Evolutionary conservation across 2,888 invertebrate species (phyloP).

Genomic region (Periphyllus acericola): DNA sequence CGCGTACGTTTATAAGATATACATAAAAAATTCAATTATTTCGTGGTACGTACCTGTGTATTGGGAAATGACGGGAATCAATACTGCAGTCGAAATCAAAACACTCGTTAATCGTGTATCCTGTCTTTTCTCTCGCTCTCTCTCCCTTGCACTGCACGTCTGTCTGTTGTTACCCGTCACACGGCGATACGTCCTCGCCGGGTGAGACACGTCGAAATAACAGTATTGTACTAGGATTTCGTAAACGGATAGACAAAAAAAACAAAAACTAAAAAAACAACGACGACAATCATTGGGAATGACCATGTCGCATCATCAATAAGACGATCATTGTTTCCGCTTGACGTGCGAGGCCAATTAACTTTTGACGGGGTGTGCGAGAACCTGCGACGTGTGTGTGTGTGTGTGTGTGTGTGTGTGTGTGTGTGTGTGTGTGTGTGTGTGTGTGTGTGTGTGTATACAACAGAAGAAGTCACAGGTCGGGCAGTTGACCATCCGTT

Average conservation of each 20-base stretch:
- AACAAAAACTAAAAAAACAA: conserved; percentile 6
- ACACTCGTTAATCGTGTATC: conserved; percentile 43
- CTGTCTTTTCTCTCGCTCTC: background rate
- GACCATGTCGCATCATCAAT: conserved; percentile 47
- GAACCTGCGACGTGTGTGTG: background rate
- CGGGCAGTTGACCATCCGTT: conserved; percentile 47
- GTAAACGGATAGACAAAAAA: background rate
- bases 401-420: background rate
- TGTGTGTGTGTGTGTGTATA: background rate
- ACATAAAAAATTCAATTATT: background rate
- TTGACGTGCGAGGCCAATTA: conserved; percentile 58
- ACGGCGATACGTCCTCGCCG: background rate
- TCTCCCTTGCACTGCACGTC: background rate
- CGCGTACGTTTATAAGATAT: background rate
- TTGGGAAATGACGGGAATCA: background rate
- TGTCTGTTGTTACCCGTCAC: background rate
- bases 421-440: background rate
- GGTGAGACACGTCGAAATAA: background rate
- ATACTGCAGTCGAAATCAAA: background rate
- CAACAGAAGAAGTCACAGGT: background rate
- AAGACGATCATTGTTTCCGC: conserved; percentile 56
- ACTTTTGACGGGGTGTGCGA: conserved; percentile 7
- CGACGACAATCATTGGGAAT: conserved; percentile 22
- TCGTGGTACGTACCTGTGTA: background rate
- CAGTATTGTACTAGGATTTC: conserved; percentile 34